Evolutionary conservation across 2,113 vertebrate genomes (phyloP).

Genomic region (Pyxicephalus adspersus): DNA sequence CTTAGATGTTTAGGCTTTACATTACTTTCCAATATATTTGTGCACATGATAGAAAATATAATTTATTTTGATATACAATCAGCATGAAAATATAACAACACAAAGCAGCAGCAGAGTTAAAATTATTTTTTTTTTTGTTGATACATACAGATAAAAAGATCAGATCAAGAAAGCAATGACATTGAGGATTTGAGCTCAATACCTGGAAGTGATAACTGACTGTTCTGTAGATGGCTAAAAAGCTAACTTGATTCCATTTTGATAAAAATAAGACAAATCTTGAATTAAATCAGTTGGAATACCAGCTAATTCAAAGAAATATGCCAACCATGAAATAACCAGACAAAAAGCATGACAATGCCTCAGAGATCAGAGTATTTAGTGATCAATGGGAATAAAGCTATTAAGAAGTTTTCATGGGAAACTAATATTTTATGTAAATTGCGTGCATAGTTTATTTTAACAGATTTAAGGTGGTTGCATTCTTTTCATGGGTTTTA

Average conservation of each 20-base stretch:
- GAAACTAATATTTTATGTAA: slow-evolving; percentile 15
- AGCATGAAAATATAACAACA: too few relatives aligned
- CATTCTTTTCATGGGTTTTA: background rate
- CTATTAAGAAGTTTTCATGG: slow-evolving; percentile 5
- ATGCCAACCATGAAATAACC: slow-evolving; percentile 20
- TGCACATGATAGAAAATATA: too few relatives aligned
- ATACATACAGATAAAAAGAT: background rate
- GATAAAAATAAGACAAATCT: slow-evolving; percentile 33
- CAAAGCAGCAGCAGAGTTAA: too few relatives aligned
- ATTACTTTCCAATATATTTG: too few relatives aligned
- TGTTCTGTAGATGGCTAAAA: slow-evolving; percentile 26
- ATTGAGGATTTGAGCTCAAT: slow-evolving; percentile 15
- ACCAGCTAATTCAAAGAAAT: slow-evolving; percentile 25
- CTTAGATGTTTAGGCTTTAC: too few relatives aligned
- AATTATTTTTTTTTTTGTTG: background rate
- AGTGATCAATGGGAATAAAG: slow-evolving; percentile 31
- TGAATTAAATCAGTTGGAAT: slow-evolving; percentile 35
- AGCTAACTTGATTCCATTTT: slow-evolving; percentile 32
- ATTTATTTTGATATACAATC: too few relatives aligned
- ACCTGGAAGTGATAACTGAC: slow-evolving; percentile 16
- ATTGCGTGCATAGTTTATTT: slow-evolving; percentile 6
- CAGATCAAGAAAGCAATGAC: background rate
- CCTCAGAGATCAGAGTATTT: slow-evolving; percentile 31
- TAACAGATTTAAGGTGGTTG: too few relatives aligned
- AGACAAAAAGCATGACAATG: slow-evolving; percentile 40